Base-by-base conservation (phyloP, 2,113 vertebrate genomes). In the Speoplatyrhinus poulsoni region DNA sequence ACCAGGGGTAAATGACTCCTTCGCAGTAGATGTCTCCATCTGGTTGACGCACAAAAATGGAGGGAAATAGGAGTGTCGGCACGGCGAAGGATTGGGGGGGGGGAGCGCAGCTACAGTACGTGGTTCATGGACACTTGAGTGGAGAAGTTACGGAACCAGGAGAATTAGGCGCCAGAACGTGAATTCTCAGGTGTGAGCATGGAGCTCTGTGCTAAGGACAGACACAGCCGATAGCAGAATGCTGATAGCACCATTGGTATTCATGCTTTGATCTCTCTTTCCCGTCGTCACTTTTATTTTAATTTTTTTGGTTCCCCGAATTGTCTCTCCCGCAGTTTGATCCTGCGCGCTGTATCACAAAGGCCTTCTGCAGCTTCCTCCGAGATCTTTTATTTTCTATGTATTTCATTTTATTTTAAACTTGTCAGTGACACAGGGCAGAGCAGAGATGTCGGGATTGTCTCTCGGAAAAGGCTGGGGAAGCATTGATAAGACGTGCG, bases 371-470 rank as follows among this genome's bases (percentile, higher is more conserved):
- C 72, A 77, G 71, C 84, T 57, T 61, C 80, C 68, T 77, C 70
- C 65, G 67, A 75, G 62, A 71, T 72, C 66, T 70, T 71, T 75
- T 80, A 65, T 69, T 77, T 54, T 77, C 56, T 12, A 59, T 12
- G 57, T 41, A 8, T 41, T 41, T 41, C 7, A 41, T 73, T 80
- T 86, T 52, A 80, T 89, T 71, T 75, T 76, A 81, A 85, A 82
- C 70, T 74, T 65, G 72, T 70, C 85, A 85, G 76, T 60, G 1
- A 55, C 11, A 54, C 53, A 46, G 68, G 48, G 17, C 56, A 69
- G 77, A 71, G 75, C 73, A 65, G 58, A 73, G 70, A 47, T 62
- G 62, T 60, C n/a, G 52, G 62, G 64, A 72, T 79, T 53, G 65
- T 69, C 62, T 72, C 66, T 67, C 54, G 68, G 83, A 70, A 69